Percentiles rank a stretch among this genome's conserved stretches.
These are phyloP conservation scores for Leucoraja erinaceus DNA, from an alignment of 2,113 vertebrate species.

Conservation along the genomic window DNA sequence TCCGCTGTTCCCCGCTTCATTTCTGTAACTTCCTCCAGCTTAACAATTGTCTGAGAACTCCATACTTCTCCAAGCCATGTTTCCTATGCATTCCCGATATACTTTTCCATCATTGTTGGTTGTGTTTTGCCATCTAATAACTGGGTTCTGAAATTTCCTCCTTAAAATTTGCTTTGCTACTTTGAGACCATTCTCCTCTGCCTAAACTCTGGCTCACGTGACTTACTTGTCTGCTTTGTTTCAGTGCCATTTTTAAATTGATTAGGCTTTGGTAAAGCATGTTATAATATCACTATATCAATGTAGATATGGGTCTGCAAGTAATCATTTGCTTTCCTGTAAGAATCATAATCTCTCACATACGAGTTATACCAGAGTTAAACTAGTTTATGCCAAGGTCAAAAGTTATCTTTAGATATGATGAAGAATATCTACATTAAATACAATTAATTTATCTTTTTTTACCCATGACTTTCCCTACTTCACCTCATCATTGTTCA, in stretches of 20 bases:
- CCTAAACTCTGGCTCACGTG: background rate
- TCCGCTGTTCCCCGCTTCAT: background rate
- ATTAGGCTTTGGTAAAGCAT: background rate
- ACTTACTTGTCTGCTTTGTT: background rate
- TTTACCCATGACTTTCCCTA: background rate
- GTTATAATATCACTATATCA: background rate
- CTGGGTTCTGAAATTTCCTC: too few relatives aligned
- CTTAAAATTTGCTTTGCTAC: too few relatives aligned
- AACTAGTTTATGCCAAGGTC: background rate
- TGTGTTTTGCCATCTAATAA: background rate
- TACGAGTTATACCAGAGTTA: background rate
- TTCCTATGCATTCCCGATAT: background rate
- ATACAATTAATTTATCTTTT: background rate
- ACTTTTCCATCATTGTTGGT: background rate
- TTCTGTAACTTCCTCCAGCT: background rate
- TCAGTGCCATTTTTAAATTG: background rate
- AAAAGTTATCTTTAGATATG: background rate
- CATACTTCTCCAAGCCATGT: background rate
- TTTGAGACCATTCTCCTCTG: too few relatives aligned
- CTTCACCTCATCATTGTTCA: background rate
- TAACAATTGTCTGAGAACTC: background rate
- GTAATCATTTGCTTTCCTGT: background rate
- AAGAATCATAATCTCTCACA: background rate
- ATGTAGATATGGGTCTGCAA: background rate
- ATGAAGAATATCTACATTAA: background rate